Conservation (phyloP, 92 coral and sea anemone genomes). For the Nematostella vectensis region DNA sequence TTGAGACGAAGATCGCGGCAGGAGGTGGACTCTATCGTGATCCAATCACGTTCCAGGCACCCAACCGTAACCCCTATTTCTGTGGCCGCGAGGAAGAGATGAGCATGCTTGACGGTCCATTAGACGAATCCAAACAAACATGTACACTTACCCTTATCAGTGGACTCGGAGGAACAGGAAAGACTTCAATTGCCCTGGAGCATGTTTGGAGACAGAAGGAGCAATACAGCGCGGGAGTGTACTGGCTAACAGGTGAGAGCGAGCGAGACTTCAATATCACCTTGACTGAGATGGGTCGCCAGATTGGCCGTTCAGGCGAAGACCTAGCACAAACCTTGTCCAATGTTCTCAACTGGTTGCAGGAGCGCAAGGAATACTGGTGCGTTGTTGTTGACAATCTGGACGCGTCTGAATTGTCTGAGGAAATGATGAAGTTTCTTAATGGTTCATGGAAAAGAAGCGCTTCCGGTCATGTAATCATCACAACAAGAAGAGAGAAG, state of each 20-base stretch:
- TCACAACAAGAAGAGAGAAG: conserved; percentile 69
- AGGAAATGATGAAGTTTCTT: conserved; percentile 47
- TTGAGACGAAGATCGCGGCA: conserved; percentile 13
- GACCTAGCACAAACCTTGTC: conserved; percentile 45
- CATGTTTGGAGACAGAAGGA: conserved; percentile 46
- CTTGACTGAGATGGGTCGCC: conserved; percentile 52
- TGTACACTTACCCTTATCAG: conserved; percentile 43
- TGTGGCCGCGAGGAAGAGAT: conserved; percentile 54
- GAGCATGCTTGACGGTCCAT: conserved; percentile 10
- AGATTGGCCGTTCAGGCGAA: conserved; percentile 42
- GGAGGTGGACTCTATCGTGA: background rate
- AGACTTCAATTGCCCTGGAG: conserved; percentile 76
- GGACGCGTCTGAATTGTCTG: conserved; percentile 54
- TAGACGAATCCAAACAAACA: conserved; percentile 6
- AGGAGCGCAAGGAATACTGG: conserved; percentile 30
- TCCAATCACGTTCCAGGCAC: conserved; percentile 28
- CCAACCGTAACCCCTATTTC: conserved; percentile 41
- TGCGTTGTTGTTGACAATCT: conserved; percentile 64
- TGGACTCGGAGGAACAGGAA: conserved; percentile 85
- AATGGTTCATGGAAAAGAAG: conserved; percentile 58
- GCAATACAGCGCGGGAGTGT: conserved; percentile 61
- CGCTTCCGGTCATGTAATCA: conserved; percentile 54
- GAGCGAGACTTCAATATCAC: conserved; percentile 43
- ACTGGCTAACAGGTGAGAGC: conserved; percentile 83
- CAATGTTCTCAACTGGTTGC: conserved; percentile 42